Evolutionary conservation across 2,888 invertebrate species (phyloP), one percentile per base, ranked within the genome.

Genomic region (Schizotus pectinicornis): DNA sequence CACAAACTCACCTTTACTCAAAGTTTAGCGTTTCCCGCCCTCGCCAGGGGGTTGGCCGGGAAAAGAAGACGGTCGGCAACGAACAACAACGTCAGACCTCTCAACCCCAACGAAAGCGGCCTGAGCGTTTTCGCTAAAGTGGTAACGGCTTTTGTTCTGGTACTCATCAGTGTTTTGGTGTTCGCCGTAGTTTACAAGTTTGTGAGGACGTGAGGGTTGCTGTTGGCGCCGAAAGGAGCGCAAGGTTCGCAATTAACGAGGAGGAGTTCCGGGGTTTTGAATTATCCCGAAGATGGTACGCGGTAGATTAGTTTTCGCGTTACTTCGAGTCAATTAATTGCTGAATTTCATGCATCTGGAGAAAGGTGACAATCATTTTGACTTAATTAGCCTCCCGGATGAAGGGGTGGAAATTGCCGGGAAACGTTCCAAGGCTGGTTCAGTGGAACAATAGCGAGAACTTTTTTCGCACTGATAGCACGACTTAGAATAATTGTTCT

Each of bases 141-240:
- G 39, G 83, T 88, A 56, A 89, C 89, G 2, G 88, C 88, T 5
- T 77, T 89, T 13, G 86, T 89, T 14, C 75, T 89, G 59, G 87
- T 89, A 66, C 80, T 88, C 41, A 86, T 89, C 58, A 88, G 88
- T 69, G 86, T 89, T 61, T 80, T 89, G 74, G 89, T 89, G 67
- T 89, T 89, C 77, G 85, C 88, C 43, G 87, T 89, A 13, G 88
- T 89, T 54, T 88, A 88, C 74, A 89, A 89, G 74, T 89, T 88
- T 74, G 88, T 88, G 74, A 82, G 86, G 77, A 88, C 88, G 87
- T 89, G 88, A 89, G 89, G 88, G 62, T 87, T 88, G 81, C 86
- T 88, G 80, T 83, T 89, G 84, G 86, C 87, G 80, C 87, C 87
- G 59, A 75, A 73, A 35, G 78, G 79, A 64, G 77, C 76, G 61